Evolutionary conservation across 23 tunicate genomes (phyloP), one percentile per base, ranked within the genome.

Genomic region (Phallusia fumigata): DNA sequence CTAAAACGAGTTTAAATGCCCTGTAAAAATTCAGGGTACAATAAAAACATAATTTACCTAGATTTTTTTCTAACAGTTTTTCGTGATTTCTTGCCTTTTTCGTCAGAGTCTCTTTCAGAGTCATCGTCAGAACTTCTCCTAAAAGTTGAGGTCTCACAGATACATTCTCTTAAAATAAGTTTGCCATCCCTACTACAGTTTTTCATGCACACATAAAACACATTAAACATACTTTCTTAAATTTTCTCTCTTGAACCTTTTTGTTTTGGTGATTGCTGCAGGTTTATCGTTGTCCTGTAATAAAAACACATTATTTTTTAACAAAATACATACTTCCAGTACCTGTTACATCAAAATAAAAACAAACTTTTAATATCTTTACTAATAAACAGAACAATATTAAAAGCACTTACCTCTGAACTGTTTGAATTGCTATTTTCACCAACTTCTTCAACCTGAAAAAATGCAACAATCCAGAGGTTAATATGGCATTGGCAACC

Each of bases 51-150:
- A 51, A 24, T 24, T 24, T 3, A 58, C 83, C 83, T 80, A 0
- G 83, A 80, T 26, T 35, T 58, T 58, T 58, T 58, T 58, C 69
- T 35, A 31, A 8, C 69, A 3, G 32, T 80, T 52, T 79, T 47
- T 79, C 53, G 10, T 31, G 73, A 16, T 5, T 31, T 32, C 10
- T 40, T 40, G 19, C 51, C 26, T 80, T 34, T 80, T 31, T 40
- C 81, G 22, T 36, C 53, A 6, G 81, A 40, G 15, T 77, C 81
- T 10, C 13, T 19, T 8, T 77, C 53, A 30, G 81, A 77, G 35
- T 28, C 31, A 33, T 40, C 69, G 13, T 58, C 69, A 21, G 69
- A 58, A 58, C 69, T 58, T 24, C 69, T 58, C 53, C 40, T 36
- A 77, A 18, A 36, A 21, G 35, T 26, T 31, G 13, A 34, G 11